Base-by-base conservation (phyloP, 2,888 invertebrate species). In the Halictus quadricinctus region DNA sequence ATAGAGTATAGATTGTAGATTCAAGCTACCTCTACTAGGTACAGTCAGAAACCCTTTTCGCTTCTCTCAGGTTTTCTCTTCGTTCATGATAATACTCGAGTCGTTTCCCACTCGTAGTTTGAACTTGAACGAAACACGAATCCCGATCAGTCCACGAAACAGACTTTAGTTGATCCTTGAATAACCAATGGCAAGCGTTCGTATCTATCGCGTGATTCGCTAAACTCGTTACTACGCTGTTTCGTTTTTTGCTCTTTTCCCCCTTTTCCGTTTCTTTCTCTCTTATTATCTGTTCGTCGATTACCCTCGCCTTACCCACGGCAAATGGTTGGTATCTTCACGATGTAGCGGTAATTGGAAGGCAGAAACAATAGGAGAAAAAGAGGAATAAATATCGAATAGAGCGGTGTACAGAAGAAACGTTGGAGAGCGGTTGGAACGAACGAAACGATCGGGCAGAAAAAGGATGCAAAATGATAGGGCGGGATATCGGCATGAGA, bases 321-420 rank as follows among this genome's bases (percentile, higher is more conserved):
- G 15, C 66, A 58, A 69, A 80, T 77, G 54, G 64, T 64, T 77
- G 54, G 58, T 64, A 70, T 70, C 64, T 73, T 60, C 64, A 54
- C 25, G 69, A 72, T 46, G 50, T 69, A 84, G 73, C 80, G 48
- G 76, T 66, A 76, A 76, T 78, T 46, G 58, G 10, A 72, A 72
- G 41, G 46, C 15, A 60, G 69, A 46, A 46, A 76, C 60, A 60
- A 72, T 50, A 50, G 79, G 70, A 74, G 50, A 58, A 54, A 60
- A 54, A 29, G 48, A 46, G 69, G 72, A 72, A 43, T 73, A 72
- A 54, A 54, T 72, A 58, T 46, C 29, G 69, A 54, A 76, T 58
- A 60, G 36, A 64, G 36, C 64, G 64, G 29, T 0, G 29, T 2
- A 5, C 7, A 15, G 64, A 64, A 29, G 36, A 36, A 36, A 36